Evolutionary conservation across 2,797 vertebrate species (phyloP), one percentile per base, ranked within the genome.

Genomic region (Crossoptilon crossoptilon): DNA sequence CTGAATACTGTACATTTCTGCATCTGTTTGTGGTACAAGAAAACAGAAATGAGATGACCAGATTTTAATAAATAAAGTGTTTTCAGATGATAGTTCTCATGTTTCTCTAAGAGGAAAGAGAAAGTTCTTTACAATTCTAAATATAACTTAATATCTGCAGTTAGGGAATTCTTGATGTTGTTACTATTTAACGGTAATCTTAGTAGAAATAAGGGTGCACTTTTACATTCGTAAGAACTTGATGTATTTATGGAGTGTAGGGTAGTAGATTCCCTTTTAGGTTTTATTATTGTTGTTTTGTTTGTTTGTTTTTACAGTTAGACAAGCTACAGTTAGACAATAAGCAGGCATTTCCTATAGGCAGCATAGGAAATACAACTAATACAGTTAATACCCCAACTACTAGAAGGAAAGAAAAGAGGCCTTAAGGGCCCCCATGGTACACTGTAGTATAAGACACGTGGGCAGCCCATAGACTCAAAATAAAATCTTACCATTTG

Each of bases 31-130:
- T 92, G 66, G 93, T 94, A 79, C 78, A 96, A 95, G 88, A 71
- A 76, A 88, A 77, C 76, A 80, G 83, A 95, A 95, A 91, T 71
- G 29, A 77, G 56, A 91, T 82, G 43, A 94, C 75, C 87, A 90
- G 91, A 90, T 94, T 91, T 90, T 74, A 96, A 93, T 77, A 97
- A 95, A 94, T 90, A 89, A 96, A 93, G 59, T 85, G 22, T 67
- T 88, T 94, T 96, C 87, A 88, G 71, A 66, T 92, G 44, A 39
- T 73, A 71, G 63, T 92, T 94, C 18, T 60, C 33, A 35, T 79
- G 63, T 85, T 91, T 51, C 78, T 94, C 49, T 70, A 77, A 81
- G 75, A 95, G 74, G 92, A 95, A 95, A 93, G 62, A 75, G 58
- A 41, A 72, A 49, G 21, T 91, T 95, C 84, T 95, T 95, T 87